Conservation (phyloP, 2,113 vertebrate genomes). For the Apteryx owenii region DNA sequence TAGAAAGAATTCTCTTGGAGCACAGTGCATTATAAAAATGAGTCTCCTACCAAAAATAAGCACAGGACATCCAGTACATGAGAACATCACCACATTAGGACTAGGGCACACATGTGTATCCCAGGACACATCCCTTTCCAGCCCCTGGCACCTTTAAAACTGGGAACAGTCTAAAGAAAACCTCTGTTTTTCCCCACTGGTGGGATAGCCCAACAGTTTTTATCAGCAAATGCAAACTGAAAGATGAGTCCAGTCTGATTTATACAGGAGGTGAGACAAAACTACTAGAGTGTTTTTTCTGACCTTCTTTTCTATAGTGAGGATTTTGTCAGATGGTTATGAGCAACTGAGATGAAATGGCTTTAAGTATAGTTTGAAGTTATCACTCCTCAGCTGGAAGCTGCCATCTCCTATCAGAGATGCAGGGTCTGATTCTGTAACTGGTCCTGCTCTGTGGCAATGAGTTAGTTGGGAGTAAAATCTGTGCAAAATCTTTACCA, state of each 20-base stretch:
- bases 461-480: background rate
- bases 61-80: background rate
- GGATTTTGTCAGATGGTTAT: background rate
- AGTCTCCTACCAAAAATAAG: background rate
- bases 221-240: background rate
- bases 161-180: background rate
- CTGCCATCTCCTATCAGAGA: background rate
- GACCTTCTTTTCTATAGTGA: background rate
- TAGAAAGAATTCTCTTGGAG: background rate
- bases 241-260: background rate
- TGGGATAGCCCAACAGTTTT: accelerated
- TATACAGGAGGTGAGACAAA: background rate
- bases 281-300: background rate
- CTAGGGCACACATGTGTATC: accelerated
- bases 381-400: background rate
- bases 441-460: background rate
- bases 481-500: background rate
- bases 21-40: background rate
- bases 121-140: background rate
- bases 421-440: background rate
- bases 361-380: background rate
- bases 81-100: background rate
- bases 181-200: background rate
- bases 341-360: background rate
- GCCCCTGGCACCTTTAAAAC: background rate